Evolutionary conservation across 2,113 vertebrate species (phyloP).

Genomic region (Lathamus discolor): DNA sequence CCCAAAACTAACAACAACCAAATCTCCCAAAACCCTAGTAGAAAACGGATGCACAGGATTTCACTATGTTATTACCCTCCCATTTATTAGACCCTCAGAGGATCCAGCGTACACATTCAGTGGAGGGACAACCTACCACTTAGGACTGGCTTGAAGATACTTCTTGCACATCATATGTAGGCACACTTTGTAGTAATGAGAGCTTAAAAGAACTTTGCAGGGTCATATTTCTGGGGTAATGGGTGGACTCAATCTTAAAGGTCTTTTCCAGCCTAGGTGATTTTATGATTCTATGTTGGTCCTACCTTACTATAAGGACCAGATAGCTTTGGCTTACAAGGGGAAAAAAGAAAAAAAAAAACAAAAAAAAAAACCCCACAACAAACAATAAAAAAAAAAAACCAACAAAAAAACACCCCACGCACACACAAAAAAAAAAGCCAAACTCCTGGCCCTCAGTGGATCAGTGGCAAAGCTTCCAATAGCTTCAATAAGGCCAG

Average conservation of each 20-base stretch:
- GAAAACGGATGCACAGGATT: not conserved
- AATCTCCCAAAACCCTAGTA: accelerated
- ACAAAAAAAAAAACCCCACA: not conserved
- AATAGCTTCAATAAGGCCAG: not conserved
- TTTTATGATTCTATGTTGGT: not conserved
- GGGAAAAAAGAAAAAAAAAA: not conserved
- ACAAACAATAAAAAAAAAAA: not conserved
- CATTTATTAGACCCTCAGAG: not conserved
- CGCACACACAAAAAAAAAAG: no score
- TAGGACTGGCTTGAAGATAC: not conserved
- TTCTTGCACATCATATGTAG: not conserved
- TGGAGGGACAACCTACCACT: not conserved
- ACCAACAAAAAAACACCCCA: no score
- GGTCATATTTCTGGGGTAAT: not conserved
- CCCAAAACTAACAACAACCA: not conserved
- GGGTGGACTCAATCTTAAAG: not conserved
- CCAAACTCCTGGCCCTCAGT: not conserved
- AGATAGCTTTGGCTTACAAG: not conserved
- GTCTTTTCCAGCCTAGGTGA: not conserved
- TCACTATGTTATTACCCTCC: not conserved
- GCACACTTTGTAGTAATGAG: not conserved
- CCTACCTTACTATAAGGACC: not conserved
- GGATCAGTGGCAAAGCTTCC: not conserved
- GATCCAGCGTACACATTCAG: not conserved
- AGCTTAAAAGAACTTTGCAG: not conserved